Conservation (phyloP, 2,113 vertebrate species). For the Scopus umbretta region DNA sequence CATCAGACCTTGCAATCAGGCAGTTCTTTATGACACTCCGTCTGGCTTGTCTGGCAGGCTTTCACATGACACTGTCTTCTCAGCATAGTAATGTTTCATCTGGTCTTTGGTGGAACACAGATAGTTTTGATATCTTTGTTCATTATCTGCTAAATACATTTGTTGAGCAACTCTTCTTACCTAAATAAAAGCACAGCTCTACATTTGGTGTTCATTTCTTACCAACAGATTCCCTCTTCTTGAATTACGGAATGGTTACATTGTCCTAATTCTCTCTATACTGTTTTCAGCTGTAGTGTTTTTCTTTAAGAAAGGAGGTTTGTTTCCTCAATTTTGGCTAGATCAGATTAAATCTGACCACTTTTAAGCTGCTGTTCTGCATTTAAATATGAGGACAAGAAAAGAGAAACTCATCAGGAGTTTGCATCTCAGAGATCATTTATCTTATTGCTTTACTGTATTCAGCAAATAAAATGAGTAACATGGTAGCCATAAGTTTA, state of each 20-base stretch:
- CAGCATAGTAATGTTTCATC: slow-evolving; percentile 5
- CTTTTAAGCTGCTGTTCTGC: background rate
- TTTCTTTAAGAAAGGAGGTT: background rate
- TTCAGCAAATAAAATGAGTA: background rate
- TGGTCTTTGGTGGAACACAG: background rate
- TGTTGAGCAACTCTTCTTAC: background rate
- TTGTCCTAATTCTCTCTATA: background rate
- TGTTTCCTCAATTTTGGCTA: background rate
- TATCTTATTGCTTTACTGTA: background rate
- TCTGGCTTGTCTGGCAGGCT: slow-evolving; percentile 24
- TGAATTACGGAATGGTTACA: background rate
- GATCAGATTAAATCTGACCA: background rate
- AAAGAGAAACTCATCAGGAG: background rate
- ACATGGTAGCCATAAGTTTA: background rate
- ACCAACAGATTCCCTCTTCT: background rate
- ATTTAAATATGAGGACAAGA: background rate
- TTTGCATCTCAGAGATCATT: background rate
- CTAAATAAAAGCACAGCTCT: background rate
- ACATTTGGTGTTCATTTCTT: background rate
- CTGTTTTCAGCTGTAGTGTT: background rate
- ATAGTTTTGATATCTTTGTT: background rate
- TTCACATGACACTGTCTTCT: slow-evolving; percentile 19
- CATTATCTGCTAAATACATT: background rate
- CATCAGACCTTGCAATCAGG: background rate
- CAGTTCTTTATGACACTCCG: background rate